phyloP scores from a whole-genome alignment of 2,113 vertebrate genomes.

The Microtus pennsylvanicus region DNA sequence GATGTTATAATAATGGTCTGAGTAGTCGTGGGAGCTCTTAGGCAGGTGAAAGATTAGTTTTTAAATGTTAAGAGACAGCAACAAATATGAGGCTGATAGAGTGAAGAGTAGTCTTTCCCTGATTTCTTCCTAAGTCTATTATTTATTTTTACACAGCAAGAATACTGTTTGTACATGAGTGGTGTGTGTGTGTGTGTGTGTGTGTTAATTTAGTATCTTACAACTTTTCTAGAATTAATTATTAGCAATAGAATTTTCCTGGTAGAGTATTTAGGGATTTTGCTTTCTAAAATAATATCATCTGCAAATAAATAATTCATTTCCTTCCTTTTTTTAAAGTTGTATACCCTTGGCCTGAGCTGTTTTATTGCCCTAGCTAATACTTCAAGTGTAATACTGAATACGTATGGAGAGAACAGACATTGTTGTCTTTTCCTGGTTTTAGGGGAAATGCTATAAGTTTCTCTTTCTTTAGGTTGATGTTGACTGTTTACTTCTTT shows the following conservation, averaged over 20 bases:
- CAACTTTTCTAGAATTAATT: neutral
- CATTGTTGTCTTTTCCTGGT: neutral
- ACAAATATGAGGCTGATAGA: neutral
- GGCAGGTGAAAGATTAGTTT: neutral
- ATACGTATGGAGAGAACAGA: neutral
- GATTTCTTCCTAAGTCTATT: neutral
- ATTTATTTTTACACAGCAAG: neutral
- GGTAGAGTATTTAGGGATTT: neutral
- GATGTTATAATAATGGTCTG: neutral
- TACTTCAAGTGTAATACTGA: neutral
- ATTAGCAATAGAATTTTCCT: neutral
- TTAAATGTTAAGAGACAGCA: neutral
- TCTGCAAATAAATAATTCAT: neutral
- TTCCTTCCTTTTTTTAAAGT: neutral
- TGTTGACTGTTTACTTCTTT: neutral
- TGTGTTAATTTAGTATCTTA: neutral
- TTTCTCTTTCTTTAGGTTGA: neutral
- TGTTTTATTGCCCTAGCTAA: neutral
- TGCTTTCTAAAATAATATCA: neutral
- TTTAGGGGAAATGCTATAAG: neutral
- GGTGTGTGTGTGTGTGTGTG: neutral
- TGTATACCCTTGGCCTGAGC: neutral
- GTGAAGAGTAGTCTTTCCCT: neutral
- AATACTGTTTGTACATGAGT: too few relatives aligned
- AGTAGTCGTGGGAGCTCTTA: neutral